Percentiles rank a stretch among this genome's conserved stretches.
Conservation (phyloP, 2,113 vertebrate species). For the Paedocypris sp. region DNA sequence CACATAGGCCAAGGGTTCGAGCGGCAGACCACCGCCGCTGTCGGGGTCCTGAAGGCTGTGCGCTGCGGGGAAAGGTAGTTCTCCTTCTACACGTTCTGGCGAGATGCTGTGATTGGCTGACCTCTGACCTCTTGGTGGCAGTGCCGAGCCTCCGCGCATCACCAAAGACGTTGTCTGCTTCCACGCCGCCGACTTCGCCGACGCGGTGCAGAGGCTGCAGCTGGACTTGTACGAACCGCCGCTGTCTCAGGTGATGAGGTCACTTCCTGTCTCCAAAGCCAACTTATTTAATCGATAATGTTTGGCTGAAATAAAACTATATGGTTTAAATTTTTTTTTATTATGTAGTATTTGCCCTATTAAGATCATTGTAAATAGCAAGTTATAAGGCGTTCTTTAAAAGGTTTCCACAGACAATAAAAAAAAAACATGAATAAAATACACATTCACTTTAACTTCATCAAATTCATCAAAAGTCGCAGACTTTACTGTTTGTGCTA, state of each 20-base stretch:
- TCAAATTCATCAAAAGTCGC: too few species aligned
- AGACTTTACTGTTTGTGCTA: too few species aligned
- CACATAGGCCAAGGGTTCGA: slow-evolving; percentile 97
- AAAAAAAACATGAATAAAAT: too few species aligned
- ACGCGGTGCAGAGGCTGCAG: slow-evolving; percentile 89
- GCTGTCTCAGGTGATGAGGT: slow-evolving; percentile 81
- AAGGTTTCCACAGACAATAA: too few species aligned
- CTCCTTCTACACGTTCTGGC: too few species aligned
- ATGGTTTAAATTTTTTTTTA: too few species aligned
- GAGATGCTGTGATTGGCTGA: not conserved
- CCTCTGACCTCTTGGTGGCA: slow-evolving; percentile 36
- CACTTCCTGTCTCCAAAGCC: not conserved
- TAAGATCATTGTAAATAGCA: too few species aligned
- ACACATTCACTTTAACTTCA: too few species aligned
- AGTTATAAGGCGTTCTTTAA: too few species aligned
- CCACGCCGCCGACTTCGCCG: slow-evolving; percentile 87
- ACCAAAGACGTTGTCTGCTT: slow-evolving; percentile 99
- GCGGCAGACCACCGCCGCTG: slow-evolving; percentile 87
- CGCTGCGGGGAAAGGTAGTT: slow-evolving; percentile 79
- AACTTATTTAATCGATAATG: too few species aligned
- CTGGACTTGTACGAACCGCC: slow-evolving; percentile 91
- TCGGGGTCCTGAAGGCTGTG: slow-evolving; percentile 91
- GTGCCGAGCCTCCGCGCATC: slow-evolving; percentile 84
- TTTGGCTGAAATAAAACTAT: too few species aligned
- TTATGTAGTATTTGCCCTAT: too few species aligned